Evolutionary conservation across 2,797 vertebrate species (phyloP), one percentile per base, ranked within the genome.

Genomic region (Pseudocheirus occidentalis): DNA sequence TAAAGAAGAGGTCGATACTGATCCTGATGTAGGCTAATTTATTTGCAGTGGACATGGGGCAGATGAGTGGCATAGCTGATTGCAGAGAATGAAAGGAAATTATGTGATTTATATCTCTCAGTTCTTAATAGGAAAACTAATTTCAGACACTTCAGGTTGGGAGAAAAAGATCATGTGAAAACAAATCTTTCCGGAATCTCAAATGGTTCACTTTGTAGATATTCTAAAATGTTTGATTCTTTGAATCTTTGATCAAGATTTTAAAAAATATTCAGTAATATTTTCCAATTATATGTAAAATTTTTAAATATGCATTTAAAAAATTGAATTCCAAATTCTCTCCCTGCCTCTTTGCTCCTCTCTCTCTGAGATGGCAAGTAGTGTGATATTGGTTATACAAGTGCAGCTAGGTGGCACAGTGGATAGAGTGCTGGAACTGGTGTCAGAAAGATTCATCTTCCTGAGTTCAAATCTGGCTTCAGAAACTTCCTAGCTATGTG

Each of bases 121-220:
- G 21, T 9, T 81, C 18, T 81, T 81, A 93, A 94, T 95, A 91
- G 55, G 21, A 94, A 94, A 90, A 40, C 11, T 0, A 28, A 91
- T 87, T 87, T 55, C 46, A 81, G 3, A 95, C 52, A 92, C 92
- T 50, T 92, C 21, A 52, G 66, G 92, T 2, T 62, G 0, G 10
- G 91, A 93, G 93, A 92, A 54, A 93, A 81, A 87, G 21, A 46
- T 27, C 50, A 31, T 55, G 92, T 9, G 66, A 5, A 90, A 90
- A 93, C n/a, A 90, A 73, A 59, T 93, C 13, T 89, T 93, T 96
- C 21, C 56, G 94, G 95, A 62, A 55, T 94, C 29, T 11, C 56
- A 28, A 46, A 11, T 87, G 27, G 9, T 87, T 57, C 92, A 57
- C 0, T 96, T 94, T 46, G 55, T 4, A 92, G 7, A 81, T 91